Evolutionary conservation across 2,888 invertebrate species (phyloP), one percentile per base, ranked within the genome.

Genomic region (Macrophya annulata): DNA sequence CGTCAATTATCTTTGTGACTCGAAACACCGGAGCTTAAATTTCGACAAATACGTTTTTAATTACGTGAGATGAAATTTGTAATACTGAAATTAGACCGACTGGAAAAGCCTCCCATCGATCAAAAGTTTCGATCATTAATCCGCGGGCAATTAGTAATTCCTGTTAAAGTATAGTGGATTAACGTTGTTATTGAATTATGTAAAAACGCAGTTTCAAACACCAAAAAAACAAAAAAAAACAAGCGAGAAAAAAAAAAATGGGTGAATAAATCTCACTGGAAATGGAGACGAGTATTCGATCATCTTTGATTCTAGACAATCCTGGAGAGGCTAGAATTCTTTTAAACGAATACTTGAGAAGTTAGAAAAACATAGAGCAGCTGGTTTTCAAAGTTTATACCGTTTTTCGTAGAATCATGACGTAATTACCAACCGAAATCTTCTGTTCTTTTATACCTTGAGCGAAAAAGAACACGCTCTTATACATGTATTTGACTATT

Each of bases 401-500:
- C 0, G 96, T 96, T 6, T 94, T 94, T 0, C 94, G 94, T 88
- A 95, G 95, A 6, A 94, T 95, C 12, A 91, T 94, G 0, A 95
- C 95, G 85, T 93, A 96, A 65, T 55, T 55, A 55, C n/a, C 94
- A 25, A 12, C 95, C 0, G 94, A 0, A 93, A 93, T 2, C 93
- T 94, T 85, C 93, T 94, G 81, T 94, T 91, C 88, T 90, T 94
- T 62, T 89, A 92, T 86, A 90, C 92, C 51, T 92, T 93, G 62
- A 86, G 89, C 62, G 94, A 93, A 88, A 94, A 93, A 87, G 92
- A 91, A 15, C 90, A 89, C 0, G 93, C 86, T 77, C 86, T 87
- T 31, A 90, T 90, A 1, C 92, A n/a, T n/a, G n/a, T n/a, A n/a
- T n/a, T 92, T 10, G 89, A 89, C 55, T n/a, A 84, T 87, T 90